Percentiles rank a stretch among this genome's conserved stretches.
Evolutionary conservation across 2,113 vertebrate genomes (phyloP).

Genomic region (Climacteris rufus): DNA sequence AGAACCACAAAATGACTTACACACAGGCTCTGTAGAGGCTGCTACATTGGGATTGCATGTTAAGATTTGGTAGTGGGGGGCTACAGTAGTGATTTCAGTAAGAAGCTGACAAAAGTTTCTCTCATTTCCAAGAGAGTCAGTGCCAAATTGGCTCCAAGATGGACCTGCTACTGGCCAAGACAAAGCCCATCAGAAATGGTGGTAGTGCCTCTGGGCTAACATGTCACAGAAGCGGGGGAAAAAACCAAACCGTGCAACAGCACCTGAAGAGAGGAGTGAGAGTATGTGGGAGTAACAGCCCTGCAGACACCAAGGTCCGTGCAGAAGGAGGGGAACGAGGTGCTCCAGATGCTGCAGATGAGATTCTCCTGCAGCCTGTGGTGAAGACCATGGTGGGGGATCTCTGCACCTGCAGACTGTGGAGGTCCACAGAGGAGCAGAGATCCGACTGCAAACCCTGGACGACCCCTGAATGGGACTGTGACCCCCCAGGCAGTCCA

Average conservation of each 20-base stretch:
- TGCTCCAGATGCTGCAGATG: neutral
- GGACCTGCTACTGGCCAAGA: neutral
- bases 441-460: neutral
- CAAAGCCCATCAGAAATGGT: too few species aligned
- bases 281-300: too few species aligned
- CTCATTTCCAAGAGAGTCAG: neutral
- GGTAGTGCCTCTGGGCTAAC: neutral
- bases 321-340: neutral
- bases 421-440: too few species aligned
- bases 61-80: neutral
- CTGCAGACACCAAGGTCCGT: neutral
- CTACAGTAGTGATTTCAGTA: neutral
- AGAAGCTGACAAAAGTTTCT: neutral
- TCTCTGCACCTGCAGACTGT: neutral
- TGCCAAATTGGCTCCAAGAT: neutral
- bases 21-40: neutral
- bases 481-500: fast-evolving
- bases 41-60: neutral
- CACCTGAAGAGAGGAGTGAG: neutral
- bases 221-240: neutral
- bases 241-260: neutral
- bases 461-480: neutral
- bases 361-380: neutral
- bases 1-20: neutral
- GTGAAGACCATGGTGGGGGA: neutral